These are phyloP conservation scores for Zaprionus kolodkinae DNA, from an alignment of 1,140 invertebrate genomes.

Conservation along the genomic window DNA sequence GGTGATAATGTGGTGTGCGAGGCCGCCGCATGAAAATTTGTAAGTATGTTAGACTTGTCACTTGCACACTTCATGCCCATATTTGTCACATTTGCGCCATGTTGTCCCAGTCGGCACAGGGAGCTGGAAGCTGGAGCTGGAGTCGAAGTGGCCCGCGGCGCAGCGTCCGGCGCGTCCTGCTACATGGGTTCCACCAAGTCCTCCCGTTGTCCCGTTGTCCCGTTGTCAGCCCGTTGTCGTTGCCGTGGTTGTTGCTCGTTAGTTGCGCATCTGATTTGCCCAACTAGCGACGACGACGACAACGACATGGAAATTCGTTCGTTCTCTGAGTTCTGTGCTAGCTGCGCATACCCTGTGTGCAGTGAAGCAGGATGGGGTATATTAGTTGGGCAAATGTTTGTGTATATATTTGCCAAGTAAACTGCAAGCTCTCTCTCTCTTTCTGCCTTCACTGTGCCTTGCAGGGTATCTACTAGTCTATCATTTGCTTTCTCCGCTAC, in stretches of 20 bases:
- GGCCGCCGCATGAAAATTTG: conserved; percentile 70
- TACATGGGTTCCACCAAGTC: conserved; percentile 42
- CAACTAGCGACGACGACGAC: conserved; percentile 61
- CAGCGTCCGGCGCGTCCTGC: conserved; percentile 58
- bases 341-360: neutral
- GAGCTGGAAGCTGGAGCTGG: neutral
- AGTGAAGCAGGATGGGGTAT: neutral
- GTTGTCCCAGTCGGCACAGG: conserved; percentile 57
- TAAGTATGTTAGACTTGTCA: conserved; percentile 83
- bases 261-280: conserved; percentile 81
- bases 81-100: conserved; percentile 83
- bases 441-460: neutral
- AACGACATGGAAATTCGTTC: conserved; percentile 75
- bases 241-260: conserved; percentile 59
- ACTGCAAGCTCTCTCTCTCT: no score
- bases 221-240: conserved; percentile 25
- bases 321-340: conserved; percentile 50
- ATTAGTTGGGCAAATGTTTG: neutral
- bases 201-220: conserved; percentile 38
- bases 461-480: conserved; percentile 8
- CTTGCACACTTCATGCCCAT: conserved; percentile 83
- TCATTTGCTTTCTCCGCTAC: neutral
- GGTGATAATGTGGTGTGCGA: conserved; percentile 50
- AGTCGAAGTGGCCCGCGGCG: conserved; percentile 26
- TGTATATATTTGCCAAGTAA: no score